Evolutionary conservation across 1,140 invertebrate species (phyloP).

Genomic region (Dufourea novaeangliae): DNA sequence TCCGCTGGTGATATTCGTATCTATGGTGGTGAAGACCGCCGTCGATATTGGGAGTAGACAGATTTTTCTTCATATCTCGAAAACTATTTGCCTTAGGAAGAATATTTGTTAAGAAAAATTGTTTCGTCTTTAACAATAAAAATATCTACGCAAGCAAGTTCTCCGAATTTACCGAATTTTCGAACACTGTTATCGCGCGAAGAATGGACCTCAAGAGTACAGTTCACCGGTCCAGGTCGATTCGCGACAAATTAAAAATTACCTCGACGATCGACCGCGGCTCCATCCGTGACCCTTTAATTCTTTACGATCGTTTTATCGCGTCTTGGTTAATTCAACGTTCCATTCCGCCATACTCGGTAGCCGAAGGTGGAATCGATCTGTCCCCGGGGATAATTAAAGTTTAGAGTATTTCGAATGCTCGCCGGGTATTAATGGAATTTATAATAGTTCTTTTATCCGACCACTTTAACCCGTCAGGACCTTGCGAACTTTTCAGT

Average conservation of each 20-base stretch:
- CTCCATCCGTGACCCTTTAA: constrained; percentile 56
- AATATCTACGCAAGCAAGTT: too few species aligned
- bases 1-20: too few species aligned
- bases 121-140: too few species aligned
- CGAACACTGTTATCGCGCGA: neutral
- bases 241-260: constrained; percentile 48
- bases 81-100: too few species aligned
- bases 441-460: constrained; percentile 75
- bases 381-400: constrained; percentile 71
- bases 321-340: constrained; percentile 73
- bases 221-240: neutral
- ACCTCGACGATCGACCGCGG: constrained; percentile 3
- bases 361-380: constrained; percentile 10
- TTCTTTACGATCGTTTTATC: constrained; percentile 67
- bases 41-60: too few species aligned
- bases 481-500: neutral
- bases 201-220: neutral
- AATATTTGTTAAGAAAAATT: too few species aligned
- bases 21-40: too few species aligned
- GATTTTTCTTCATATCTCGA: too few species aligned
- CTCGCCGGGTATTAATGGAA: constrained; percentile 76
- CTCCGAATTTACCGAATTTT: neutral
- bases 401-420: constrained; percentile 72
- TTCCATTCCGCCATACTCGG: constrained; percentile 64
- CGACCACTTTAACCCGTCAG: constrained; percentile 44